Percentiles rank a stretch among this genome's conserved stretches.
Conservation (phyloP, 92 coral and sea anemone genomes). For the Hydrozoanthus gracilis region DNA sequence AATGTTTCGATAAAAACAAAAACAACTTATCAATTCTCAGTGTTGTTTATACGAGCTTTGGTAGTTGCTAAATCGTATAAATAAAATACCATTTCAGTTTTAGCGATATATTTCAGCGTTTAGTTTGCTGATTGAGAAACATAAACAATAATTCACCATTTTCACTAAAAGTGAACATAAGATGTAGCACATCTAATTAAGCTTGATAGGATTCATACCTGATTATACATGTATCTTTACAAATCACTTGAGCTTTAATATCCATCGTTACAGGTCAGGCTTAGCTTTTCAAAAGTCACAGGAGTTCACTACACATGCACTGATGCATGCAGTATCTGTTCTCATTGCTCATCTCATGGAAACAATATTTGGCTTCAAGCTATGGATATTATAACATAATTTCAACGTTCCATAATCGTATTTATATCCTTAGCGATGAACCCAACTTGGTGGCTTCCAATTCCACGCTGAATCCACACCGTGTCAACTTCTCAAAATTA, state of each 20-base stretch:
- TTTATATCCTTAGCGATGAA: conserved; percentile 3
- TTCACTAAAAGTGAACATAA: conserved; percentile 2
- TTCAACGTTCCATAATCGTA: conserved; percentile 4
- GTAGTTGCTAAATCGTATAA: background rate
- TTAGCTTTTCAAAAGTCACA: background rate
- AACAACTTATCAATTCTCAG: conserved; percentile 3
- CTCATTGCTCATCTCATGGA: conserved; percentile 6
- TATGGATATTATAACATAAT: conserved; percentile 1
- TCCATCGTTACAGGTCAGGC: conserved; percentile 1
- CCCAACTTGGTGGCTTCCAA: conserved; percentile 7
- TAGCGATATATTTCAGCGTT: conserved; percentile 4
- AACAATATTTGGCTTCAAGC: conserved; percentile 4
- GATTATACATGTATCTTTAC: conserved; percentile 2
- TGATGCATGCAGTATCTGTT: conserved; percentile 5
- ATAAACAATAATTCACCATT: conserved; percentile 1
- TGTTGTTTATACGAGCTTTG: conserved; percentile 4
- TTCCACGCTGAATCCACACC: conserved; percentile 7
- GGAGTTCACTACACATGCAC: conserved; percentile 6
- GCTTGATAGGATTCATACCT: conserved; percentile 5
- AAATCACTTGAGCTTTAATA: conserved; percentile 1
- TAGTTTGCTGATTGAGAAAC: background rate
- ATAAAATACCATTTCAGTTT: conserved; percentile 1
- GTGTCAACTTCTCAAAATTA: background rate
- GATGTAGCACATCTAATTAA: background rate
- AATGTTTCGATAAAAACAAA: conserved; percentile 1